Conservation (phyloP, 2,797 vertebrate species). For the Eremophila alpestris region DNA sequence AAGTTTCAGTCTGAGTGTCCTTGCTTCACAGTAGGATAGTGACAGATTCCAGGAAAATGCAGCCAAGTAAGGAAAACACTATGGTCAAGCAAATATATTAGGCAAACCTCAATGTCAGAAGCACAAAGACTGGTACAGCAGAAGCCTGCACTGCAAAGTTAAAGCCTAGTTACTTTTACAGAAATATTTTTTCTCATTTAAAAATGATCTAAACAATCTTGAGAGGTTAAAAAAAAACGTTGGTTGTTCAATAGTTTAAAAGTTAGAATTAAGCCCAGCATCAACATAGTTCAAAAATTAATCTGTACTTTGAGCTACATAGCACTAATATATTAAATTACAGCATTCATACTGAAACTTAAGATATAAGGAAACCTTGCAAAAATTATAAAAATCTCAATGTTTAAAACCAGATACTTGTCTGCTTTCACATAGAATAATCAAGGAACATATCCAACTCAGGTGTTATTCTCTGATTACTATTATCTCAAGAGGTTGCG, state of each 20-base stretch:
- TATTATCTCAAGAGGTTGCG: neutral
- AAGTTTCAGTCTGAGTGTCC: neutral
- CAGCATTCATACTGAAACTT: neutral
- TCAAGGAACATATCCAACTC: neutral
- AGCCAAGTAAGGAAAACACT: constrained; percentile 44
- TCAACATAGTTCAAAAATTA: neutral
- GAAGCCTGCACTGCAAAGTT: neutral
- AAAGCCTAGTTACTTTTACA: neutral
- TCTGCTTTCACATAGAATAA: neutral
- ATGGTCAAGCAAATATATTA: neutral
- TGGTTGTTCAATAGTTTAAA: neutral
- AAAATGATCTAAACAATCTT: neutral
- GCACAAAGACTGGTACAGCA: neutral
- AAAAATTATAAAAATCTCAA: neutral
- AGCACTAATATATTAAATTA: neutral
- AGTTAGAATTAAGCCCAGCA: neutral
- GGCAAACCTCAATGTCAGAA: constrained; percentile 10
- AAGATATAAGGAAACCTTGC: neutral
- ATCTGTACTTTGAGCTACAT: neutral
- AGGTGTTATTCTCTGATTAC: neutral
- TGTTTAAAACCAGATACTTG: neutral
- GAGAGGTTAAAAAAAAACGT: neutral
- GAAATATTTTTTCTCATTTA: neutral
- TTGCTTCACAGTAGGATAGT: constrained; percentile 30
- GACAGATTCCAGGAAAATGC: constrained; percentile 19